phyloP scores from a whole-genome alignment of 2,797 vertebrate species.

The Catostomus latipinnis region DNA sequence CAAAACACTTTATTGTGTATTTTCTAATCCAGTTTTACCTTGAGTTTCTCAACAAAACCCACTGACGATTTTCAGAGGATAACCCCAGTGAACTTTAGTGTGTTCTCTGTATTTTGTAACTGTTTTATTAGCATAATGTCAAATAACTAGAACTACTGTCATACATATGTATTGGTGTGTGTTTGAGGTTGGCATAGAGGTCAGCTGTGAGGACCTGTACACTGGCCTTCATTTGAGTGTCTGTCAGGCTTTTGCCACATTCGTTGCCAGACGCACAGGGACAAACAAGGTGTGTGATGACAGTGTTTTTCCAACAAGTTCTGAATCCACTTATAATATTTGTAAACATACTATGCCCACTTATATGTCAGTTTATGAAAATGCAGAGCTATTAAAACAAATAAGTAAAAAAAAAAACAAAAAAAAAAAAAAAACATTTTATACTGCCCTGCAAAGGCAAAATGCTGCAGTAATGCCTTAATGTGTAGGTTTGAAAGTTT shows the following conservation, averaged over 20 bases:
- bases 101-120: background rate
- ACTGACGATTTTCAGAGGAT: too few species aligned
- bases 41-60: too few species aligned
- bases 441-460: too few species aligned
- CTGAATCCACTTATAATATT: background rate
- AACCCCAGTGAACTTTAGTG: too few species aligned
- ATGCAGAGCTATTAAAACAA: too few species aligned
- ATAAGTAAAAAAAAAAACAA: too few species aligned
- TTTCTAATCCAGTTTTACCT: background rate
- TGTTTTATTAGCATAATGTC: background rate
- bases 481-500: too few species aligned
- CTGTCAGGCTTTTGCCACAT: conserved; percentile 91
- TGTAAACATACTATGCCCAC: background rate
- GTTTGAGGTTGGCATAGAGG: conserved; percentile 89
- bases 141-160: background rate
- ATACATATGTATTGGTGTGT: conserved; percentile 30
- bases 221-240: conserved; percentile 86
- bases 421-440: too few species aligned
- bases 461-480: too few species aligned
- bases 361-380: too few species aligned
- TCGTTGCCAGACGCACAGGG: conserved; percentile 83
- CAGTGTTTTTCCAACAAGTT: background rate
- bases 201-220: conserved; percentile 89
- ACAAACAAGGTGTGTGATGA: conserved; percentile 79
- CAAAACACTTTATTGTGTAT: background rate